A percentile compares a stretch with the other conserved stretches of the same genome.
Conservation (phyloP, 2,113 vertebrate species). For the Crocuta crocuta region DNA sequence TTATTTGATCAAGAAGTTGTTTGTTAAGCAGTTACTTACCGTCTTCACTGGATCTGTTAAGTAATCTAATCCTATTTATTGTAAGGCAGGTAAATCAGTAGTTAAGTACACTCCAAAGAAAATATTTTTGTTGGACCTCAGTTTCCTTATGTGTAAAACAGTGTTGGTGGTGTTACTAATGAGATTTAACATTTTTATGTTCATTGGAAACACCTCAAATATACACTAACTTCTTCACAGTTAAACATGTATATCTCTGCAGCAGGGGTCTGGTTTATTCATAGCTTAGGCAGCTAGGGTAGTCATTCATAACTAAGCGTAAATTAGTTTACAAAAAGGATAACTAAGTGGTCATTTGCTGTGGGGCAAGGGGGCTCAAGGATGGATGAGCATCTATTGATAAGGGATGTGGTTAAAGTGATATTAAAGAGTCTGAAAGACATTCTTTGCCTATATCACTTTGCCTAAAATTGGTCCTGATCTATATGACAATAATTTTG, state of each 20-base stretch:
- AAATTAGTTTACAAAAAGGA: conserved; percentile 30
- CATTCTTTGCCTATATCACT: not conserved
- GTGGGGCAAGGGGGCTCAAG: not conserved
- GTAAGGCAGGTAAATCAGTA: not conserved
- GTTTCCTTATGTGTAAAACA: conserved; percentile 9
- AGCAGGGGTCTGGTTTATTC: conserved; percentile 4
- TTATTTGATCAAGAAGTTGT: conserved; percentile 42
- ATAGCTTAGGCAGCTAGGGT: not conserved
- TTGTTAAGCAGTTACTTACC: not conserved
- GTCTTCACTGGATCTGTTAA: not conserved
- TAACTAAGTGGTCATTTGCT: not conserved
- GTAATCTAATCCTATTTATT: conserved; percentile 9
- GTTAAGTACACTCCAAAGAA: not conserved
- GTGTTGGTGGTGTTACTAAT: not conserved
- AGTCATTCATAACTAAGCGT: not conserved
- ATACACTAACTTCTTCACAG: not conserved
- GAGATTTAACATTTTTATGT: not conserved
- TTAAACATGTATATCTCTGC: not conserved
- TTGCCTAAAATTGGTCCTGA: not conserved
- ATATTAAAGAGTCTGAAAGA: not conserved
- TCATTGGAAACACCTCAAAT: not conserved
- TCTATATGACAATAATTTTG: not conserved
- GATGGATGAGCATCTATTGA: not conserved
- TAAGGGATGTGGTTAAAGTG: not conserved
- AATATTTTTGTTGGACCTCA: not conserved